Evolutionary conservation across 2,797 vertebrate species (phyloP), one percentile per base, ranked within the genome.

Genomic region (Strix occidentalis): DNA sequence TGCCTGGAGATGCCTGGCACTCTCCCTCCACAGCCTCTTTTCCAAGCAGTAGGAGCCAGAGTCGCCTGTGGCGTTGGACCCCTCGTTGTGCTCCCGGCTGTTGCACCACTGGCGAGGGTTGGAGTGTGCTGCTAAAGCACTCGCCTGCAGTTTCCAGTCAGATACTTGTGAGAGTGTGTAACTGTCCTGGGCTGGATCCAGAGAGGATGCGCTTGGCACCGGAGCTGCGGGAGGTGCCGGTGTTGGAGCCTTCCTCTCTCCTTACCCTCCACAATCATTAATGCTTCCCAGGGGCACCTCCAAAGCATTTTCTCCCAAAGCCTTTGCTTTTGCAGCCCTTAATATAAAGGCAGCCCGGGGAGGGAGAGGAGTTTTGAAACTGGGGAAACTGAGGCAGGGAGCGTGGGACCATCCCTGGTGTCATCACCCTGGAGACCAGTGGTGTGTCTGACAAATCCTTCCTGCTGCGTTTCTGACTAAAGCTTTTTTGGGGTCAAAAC

Each of bases 321-420:
- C 19, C 19, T 69, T 90, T 78, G 25, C 39, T 91, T 90, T 71
- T 64, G 51, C 41, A 84, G 45, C 35, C 61, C 14, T 84, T 37
- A 54, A 13, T 29, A 31, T 54, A 57, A 71, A 68, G 29, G 18
- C 18, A 92, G 16, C 18, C 24, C 1, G 4, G 16, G 37, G 25
- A 92, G 8, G 17, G 46, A 84, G 37, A 66, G 17, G 4, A 48
- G 23, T 45, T 87, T 83, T 39, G 53, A 75, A 88, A 51, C 0
- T 29, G 23, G 66, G 84, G 20, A 87, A 93, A 74, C 45, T 5
- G 75, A 91, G 78, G 81, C 81, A 85, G 53, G 25, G 39, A 66
- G 37, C 1, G 1, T 1, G 1, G 53, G n/a, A 31, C 31, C 1
- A 0, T n/a, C 48, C 39, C 16, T 1, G 0, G 18, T 76, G 46